Percentiles rank a stretch among this genome's conserved stretches.
Conservation (phyloP, 2,888 invertebrate species). For the Lepeophtheirus nordmannii region DNA sequence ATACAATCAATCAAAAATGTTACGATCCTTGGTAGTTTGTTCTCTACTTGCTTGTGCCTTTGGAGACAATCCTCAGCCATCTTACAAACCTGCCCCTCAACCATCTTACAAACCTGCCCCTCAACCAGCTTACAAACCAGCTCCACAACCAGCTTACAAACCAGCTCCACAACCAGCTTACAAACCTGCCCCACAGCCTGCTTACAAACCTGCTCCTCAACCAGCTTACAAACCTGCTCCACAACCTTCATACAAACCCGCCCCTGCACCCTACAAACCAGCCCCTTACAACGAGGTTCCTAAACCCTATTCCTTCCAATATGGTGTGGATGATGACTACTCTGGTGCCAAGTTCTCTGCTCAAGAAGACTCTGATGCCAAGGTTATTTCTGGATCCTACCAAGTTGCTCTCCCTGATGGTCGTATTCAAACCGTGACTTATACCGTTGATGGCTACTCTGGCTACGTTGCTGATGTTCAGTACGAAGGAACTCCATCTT, state of each 20-base stretch:
- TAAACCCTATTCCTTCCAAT: not conserved
- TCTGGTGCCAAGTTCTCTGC: not conserved
- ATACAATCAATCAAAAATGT: too few relatives aligned
- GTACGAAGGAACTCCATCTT: not conserved
- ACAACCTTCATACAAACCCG: too few relatives aligned
- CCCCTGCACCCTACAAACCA: not conserved
- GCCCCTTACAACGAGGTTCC: not conserved
- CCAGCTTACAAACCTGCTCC: too few relatives aligned
- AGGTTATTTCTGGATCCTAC: not conserved
- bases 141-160: not conserved
- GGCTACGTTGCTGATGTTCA: slow-evolving; percentile 2
- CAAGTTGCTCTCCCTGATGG: slow-evolving; percentile 6
- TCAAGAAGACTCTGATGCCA: too few relatives aligned
- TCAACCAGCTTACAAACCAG: not conserved
- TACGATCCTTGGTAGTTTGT: too few relatives aligned
- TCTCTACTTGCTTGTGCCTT: too few relatives aligned
- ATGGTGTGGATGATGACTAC: slow-evolving; percentile 4
- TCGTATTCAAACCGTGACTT: slow-evolving; percentile 9
- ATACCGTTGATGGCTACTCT: slow-evolving; percentile 1
- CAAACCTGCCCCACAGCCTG: not conserved
- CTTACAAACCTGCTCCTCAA: too few relatives aligned
- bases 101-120: not conserved
- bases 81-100: not conserved
- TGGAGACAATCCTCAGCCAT: too few relatives aligned
- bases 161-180: not conserved